These are phyloP conservation scores for Unio delphinus DNA, from an alignment of 2,888 invertebrate genomes.

Conservation along the genomic window DNA sequence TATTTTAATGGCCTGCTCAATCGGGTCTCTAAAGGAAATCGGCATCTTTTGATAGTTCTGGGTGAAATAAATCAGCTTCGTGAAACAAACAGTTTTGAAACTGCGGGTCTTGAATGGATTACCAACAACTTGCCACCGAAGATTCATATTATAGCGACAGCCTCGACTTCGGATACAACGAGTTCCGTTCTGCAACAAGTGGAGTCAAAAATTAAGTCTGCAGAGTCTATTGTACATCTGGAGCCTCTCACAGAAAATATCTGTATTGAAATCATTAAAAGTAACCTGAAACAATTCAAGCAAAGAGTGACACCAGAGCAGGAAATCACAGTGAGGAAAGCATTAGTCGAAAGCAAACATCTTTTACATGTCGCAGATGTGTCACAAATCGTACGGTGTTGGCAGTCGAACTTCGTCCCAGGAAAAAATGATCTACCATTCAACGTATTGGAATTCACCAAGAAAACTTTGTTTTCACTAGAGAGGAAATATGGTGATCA, in stretches of 20 bases:
- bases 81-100: conserved; percentile 21
- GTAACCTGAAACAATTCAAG: conserved; percentile 17
- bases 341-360: no score
- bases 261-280: conserved; percentile 9
- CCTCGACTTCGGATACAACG: conserved; percentile 20
- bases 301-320: conserved; percentile 27
- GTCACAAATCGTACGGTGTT: neutral
- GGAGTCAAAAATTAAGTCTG: conserved; percentile 25
- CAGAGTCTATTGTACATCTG: conserved; percentile 27
- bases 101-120: conserved; percentile 50
- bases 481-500: conserved; percentile 40
- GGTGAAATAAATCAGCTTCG: conserved; percentile 50
- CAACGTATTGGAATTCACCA: conserved; percentile 12
- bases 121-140: conserved; percentile 47
- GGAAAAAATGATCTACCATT: neutral
- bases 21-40: conserved; percentile 39
- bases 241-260: neutral
- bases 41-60: conserved; percentile 34
- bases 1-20: conserved; percentile 53
- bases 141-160: conserved; percentile 49
- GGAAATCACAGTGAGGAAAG: conserved; percentile 4
- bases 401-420: neutral
- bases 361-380: no score
- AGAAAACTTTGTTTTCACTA: conserved; percentile 25
- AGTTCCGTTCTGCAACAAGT: conserved; percentile 17